These are phyloP conservation scores for Netelia inedita DNA, from an alignment of 2,888 invertebrate species.

Conservation along the genomic window DNA sequence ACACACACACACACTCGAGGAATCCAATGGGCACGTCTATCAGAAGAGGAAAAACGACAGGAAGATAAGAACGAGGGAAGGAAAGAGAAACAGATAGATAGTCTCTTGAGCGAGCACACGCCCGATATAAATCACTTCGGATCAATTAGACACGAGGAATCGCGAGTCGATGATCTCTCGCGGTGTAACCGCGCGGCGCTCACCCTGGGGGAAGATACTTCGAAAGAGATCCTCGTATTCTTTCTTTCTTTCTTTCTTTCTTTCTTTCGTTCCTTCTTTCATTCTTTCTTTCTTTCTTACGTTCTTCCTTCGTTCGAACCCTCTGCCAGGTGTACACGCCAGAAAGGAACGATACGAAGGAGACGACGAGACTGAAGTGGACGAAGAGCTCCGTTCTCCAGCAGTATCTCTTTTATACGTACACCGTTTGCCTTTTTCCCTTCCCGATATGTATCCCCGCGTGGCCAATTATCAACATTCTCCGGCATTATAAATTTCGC, in stretches of 20 bases:
- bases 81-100: constrained; percentile 71
- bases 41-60: not conserved
- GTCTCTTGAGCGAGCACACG: constrained; percentile 71
- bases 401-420: constrained; percentile 54
- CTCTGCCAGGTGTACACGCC: constrained; percentile 25
- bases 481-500: constrained; percentile 77
- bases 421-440: constrained; percentile 62
- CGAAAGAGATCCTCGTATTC: constrained; percentile 21
- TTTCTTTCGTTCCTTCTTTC: constrained; percentile 2
- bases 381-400: constrained; percentile 51
- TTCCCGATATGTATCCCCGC: constrained; percentile 74
- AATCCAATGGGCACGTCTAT: not conserved
- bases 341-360: constrained; percentile 32
- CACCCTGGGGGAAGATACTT: constrained; percentile 5
- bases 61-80: constrained; percentile 44
- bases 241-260: constrained; percentile 27
- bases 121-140: constrained; percentile 82
- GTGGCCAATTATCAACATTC: constrained; percentile 83
- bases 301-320: constrained; percentile 4
- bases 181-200: constrained; percentile 48
- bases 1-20: not conserved
- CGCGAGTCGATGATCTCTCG: constrained; percentile 80
- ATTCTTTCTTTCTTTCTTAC: not conserved
- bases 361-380: constrained; percentile 66
- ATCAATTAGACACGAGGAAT: constrained; percentile 83